Percentiles rank a stretch among this genome's conserved stretches.
These are phyloP conservation scores for Charadrius vociferus DNA, from an alignment of 2,113 vertebrate genomes.

Conservation along the genomic window DNA sequence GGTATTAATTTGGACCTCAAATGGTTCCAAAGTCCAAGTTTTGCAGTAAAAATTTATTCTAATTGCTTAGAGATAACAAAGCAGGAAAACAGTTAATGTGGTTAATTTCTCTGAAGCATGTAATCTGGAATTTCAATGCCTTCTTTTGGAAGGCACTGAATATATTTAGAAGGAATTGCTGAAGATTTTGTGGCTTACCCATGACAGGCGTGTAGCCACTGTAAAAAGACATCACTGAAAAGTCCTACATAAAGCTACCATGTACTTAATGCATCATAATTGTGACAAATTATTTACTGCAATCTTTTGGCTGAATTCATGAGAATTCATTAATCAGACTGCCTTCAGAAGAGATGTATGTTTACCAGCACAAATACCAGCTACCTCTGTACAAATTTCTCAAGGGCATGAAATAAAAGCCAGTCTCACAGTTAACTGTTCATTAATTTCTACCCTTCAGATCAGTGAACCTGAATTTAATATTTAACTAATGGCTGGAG, in stretches of 20 bases:
- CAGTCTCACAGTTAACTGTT: background rate
- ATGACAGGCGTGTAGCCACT: background rate
- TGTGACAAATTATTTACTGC: background rate
- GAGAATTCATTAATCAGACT: background rate
- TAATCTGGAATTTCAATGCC: background rate
- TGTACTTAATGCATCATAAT: background rate
- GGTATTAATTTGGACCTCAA: background rate
- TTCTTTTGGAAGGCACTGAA: background rate
- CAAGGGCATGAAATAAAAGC: background rate
- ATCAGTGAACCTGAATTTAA: fast-evolving
- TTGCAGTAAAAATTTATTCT: background rate
- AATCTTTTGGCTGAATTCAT: background rate
- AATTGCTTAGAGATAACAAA: background rate
- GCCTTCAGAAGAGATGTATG: background rate
- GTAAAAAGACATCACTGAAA: background rate
- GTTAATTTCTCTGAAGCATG: background rate
- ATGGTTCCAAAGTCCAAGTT: background rate
- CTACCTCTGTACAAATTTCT: background rate
- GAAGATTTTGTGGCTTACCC: background rate
- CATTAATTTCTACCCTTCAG: background rate
- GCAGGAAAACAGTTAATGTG: background rate
- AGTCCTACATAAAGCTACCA: background rate
- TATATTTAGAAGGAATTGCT: background rate
- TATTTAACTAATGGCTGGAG: background rate
- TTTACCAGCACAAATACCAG: background rate